phyloP scores from a whole-genome alignment of 2,113 vertebrate genomes.

The Eleginops maclovinus region DNA sequence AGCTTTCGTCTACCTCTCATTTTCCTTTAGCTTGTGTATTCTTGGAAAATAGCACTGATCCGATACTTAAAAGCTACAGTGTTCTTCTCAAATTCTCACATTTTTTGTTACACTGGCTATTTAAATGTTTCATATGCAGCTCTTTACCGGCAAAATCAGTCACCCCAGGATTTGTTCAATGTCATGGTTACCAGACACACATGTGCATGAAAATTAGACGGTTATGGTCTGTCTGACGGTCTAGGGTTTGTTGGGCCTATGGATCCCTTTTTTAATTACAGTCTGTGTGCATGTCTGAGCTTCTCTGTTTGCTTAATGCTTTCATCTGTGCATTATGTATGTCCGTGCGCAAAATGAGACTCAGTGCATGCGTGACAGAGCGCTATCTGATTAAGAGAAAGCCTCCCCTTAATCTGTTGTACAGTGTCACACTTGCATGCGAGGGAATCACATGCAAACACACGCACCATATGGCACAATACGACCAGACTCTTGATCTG shows the following conservation, averaged over 20 bases:
- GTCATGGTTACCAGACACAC: constrained; percentile 73
- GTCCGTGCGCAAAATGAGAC: constrained; percentile 31
- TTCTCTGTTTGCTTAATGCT: constrained; percentile 68
- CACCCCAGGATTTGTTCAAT: constrained; percentile 53
- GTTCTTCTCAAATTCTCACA: constrained; percentile 19
- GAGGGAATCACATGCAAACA: constrained; percentile 56
- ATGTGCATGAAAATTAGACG: constrained; percentile 78
- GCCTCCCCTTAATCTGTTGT: constrained; percentile 68
- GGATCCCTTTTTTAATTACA: constrained; percentile 77
- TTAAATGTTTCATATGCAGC: constrained; percentile 37
- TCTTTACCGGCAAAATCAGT: constrained; percentile 41
- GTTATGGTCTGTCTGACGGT: constrained; percentile 73
- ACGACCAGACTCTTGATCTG: constrained; percentile 41
- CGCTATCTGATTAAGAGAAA: constrained; percentile 65
- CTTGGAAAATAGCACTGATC: neutral
- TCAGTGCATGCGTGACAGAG: constrained; percentile 48
- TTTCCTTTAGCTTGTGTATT: neutral
- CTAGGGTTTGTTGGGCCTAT: constrained; percentile 69
- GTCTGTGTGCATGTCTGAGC: constrained; percentile 56
- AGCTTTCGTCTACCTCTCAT: neutral
- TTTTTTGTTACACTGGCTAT: constrained; percentile 23
- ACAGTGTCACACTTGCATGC: constrained; percentile 80
- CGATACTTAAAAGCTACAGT: constrained; percentile 35
- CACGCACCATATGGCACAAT: constrained; percentile 74
- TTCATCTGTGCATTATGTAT: constrained; percentile 61